Percentiles rank a stretch among this genome's conserved stretches.
Conservation (phyloP, 2,113 vertebrate species). For the Xiphias gladius region DNA sequence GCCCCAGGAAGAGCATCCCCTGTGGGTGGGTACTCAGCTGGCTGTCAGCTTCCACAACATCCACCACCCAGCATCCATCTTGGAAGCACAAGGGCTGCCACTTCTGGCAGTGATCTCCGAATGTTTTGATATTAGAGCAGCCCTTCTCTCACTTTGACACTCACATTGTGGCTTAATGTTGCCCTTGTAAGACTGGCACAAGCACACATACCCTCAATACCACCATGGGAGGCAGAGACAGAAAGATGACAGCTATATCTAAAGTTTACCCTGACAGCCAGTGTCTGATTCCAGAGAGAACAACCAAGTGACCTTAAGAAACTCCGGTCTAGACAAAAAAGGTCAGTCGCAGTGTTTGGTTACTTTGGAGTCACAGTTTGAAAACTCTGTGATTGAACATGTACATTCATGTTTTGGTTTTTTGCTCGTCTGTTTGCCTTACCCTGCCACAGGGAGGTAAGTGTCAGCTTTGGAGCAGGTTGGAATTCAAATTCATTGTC, state of each 20-base stretch:
- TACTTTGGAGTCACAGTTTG: slow-evolving; percentile 40
- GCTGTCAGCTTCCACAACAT: slow-evolving; percentile 64
- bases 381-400: slow-evolving; percentile 21
- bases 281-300: slow-evolving; percentile 56
- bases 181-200: slow-evolving; percentile 74
- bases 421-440: slow-evolving; percentile 23
- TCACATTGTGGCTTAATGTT: slow-evolving; percentile 55
- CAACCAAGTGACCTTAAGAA: slow-evolving; percentile 57
- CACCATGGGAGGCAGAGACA: slow-evolving; percentile 63
- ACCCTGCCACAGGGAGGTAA: not conserved
- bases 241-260: slow-evolving; percentile 74
- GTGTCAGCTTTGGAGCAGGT: not conserved
- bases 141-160: slow-evolving; percentile 58
- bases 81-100: slow-evolving; percentile 59
- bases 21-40: slow-evolving; percentile 61
- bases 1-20: slow-evolving; percentile 72
- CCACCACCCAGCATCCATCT: slow-evolving; percentile 57
- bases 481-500: not conserved
- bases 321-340: slow-evolving; percentile 57
- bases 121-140: slow-evolving; percentile 58
- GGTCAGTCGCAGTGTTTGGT: slow-evolving; percentile 52
- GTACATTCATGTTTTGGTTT: slow-evolving; percentile 26
- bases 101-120: slow-evolving; percentile 64
- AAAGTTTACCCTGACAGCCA: slow-evolving; percentile 59
- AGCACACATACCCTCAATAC: slow-evolving; percentile 66